Conservation (phyloP, 2,797 vertebrate genomes). For the Pangasius sanitwongsei region DNA sequence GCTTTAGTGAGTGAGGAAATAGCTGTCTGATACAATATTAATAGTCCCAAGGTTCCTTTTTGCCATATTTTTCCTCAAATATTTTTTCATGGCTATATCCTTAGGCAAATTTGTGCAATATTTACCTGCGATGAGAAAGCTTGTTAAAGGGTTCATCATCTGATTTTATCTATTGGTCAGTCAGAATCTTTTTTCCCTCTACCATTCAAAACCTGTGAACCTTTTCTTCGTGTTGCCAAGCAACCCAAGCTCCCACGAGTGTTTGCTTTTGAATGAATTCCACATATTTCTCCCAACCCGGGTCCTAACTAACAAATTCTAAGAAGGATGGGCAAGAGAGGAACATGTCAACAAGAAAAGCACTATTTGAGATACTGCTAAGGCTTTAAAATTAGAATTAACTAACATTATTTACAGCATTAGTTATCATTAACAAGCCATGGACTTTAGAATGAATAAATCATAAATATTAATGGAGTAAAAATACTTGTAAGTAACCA, state of each 20-base stretch:
- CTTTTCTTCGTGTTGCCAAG: slow-evolving; percentile 76
- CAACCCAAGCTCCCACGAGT: slow-evolving; percentile 76
- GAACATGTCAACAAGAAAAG: neutral
- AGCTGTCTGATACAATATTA: neutral
- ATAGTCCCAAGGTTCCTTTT: neutral
- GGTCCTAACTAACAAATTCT: slow-evolving; percentile 50
- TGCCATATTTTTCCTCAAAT: neutral
- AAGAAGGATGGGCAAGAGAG: slow-evolving; percentile 6
- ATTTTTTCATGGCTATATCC: slow-evolving; percentile 9
- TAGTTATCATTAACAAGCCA: neutral
- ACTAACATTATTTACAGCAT: neutral
- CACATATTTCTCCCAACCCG: slow-evolving; percentile 50
- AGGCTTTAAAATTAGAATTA: neutral
- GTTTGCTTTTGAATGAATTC: slow-evolving; percentile 67
- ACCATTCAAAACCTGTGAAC: slow-evolving; percentile 67
- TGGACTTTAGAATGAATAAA: neutral
- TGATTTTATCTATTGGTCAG: slow-evolving; percentile 46
- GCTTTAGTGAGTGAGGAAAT: neutral
- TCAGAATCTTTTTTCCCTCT: slow-evolving; percentile 41
- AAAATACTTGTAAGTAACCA: neutral
- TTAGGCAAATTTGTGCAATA: slow-evolving; percentile 27
- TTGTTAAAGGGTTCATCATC: slow-evolving; percentile 57
- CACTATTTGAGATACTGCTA: neutral
- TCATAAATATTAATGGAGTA: neutral
- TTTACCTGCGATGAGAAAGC: slow-evolving; percentile 59